phyloP scores from a whole-genome alignment of 2,888 invertebrate genomes.

The Ctenicera cuprea region DNA sequence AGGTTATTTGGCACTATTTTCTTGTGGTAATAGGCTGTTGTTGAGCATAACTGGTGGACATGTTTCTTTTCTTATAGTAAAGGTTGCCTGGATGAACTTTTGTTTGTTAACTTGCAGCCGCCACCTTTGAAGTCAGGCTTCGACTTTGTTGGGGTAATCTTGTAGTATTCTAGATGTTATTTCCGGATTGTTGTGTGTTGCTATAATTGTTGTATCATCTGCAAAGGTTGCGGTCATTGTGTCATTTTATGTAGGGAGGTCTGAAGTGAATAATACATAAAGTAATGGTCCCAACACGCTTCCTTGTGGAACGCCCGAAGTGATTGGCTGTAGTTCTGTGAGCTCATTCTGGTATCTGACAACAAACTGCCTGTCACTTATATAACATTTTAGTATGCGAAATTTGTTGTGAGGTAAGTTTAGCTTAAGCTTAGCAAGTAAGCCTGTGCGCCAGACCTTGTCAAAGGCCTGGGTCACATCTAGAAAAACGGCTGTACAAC shows the following conservation, averaged over 20 bases:
- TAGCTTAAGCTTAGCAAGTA: neutral
- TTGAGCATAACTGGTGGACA: no score
- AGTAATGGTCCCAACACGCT: no score
- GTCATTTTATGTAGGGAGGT: neutral
- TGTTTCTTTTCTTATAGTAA: no score
- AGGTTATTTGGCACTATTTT: no score
- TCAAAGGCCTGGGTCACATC: no score
- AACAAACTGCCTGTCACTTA: neutral
- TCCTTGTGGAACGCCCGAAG: no score
- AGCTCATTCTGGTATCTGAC: neutral
- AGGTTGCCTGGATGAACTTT: no score
- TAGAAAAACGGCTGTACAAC: no score
- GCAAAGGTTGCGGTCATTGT: no score
- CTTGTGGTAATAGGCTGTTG: no score
- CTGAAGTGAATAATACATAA: neutral
- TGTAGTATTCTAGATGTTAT: neutral
- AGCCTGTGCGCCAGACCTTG: no score
- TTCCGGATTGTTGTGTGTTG: neutral
- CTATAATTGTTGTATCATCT: neutral
- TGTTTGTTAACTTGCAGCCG: no score
- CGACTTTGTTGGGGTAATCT: neutral
- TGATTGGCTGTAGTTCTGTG: neutral
- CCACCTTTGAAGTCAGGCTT: neutral
- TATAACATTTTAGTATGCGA: neutral
- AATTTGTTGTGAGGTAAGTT: neutral